Base-by-base conservation (phyloP, 2,113 vertebrate species). In the Tursiops truncatus region DNA sequence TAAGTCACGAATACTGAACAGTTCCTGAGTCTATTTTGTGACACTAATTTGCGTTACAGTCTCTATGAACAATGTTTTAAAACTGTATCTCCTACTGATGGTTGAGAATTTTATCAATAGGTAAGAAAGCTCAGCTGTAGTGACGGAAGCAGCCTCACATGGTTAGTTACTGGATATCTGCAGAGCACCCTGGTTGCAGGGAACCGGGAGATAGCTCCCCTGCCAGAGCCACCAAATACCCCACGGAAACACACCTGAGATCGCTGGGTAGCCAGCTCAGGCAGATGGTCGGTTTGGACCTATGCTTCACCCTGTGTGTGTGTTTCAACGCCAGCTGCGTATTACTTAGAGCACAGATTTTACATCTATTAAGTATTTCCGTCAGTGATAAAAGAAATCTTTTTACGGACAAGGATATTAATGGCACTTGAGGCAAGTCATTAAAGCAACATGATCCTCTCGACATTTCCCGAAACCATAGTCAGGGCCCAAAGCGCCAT, bases 211-310 rank as follows among this genome's bases (percentile, higher is more conserved):
- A n/a, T 1, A 13, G 28, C 28, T 2, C 1, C 11, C 4, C 10
- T 10, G 53, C 8, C 44, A 5, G 1, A 21, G 33, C 6, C 20
- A 28, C 9, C 33, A 28, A 26, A 15, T 7, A 2, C 3, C 70
- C 50, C 4, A 1, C 6, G n/a, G 21, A 25, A 26, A 36, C 70
- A 80, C 33, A 17, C 14, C 21, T 3, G 38, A 26, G 38, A 9
- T 20, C 17, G 1, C 0, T 4, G 5, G 9, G n/a, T 8, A 36
- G 41, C 14, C 8, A 0, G 14, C 7, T n/a, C 36, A 47, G 73
- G 65, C 21, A 13, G 26, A 9, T 0, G 4, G 60, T 73, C 74
- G 26, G 65, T 81, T 47, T 2, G 38, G 47, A 74, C 83, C 23
- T 2, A 33, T 12, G 25, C 25, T n/a, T 87, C 50, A 10, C 3